Percentiles rank a stretch among this genome's conserved stretches.
phyloP scores from a whole-genome alignment of 2,797 vertebrate genomes.

The Allochrocebus solatus region DNA sequence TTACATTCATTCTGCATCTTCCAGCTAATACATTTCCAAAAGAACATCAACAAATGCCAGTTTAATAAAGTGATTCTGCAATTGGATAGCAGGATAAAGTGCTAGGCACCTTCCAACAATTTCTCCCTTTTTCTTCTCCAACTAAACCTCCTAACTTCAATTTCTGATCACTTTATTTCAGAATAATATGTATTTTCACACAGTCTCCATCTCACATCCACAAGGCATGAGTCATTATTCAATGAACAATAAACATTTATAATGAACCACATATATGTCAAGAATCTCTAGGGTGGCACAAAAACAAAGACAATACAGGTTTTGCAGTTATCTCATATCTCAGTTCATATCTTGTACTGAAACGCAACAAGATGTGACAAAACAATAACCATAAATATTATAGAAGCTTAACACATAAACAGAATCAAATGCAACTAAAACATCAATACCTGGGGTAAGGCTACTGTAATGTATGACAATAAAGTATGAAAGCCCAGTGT shows the following conservation, averaged over 20 bases:
- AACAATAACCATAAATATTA: neutral
- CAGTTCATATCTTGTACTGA: neutral
- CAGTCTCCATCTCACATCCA: neutral
- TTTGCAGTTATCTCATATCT: neutral
- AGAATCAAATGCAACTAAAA: neutral
- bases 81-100: neutral
- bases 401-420: neutral
- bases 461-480: neutral
- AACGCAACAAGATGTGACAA: neutral
- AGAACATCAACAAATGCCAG: neutral
- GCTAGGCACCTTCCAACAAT: neutral
- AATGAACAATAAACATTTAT: neutral
- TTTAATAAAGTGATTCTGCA: slow-evolving; percentile 20
- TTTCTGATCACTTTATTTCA: slow-evolving; percentile 12
- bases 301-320: neutral
- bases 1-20: slow-evolving; percentile 6
- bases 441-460: neutral
- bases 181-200: neutral
- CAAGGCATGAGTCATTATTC: neutral
- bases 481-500: neutral
- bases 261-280: neutral
- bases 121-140: neutral
- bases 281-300: neutral
- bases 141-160: neutral
- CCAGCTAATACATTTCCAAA: neutral